Conservation (phyloP, 2,113 vertebrate genomes). For the Pelecanoides urinatrix region DNA sequence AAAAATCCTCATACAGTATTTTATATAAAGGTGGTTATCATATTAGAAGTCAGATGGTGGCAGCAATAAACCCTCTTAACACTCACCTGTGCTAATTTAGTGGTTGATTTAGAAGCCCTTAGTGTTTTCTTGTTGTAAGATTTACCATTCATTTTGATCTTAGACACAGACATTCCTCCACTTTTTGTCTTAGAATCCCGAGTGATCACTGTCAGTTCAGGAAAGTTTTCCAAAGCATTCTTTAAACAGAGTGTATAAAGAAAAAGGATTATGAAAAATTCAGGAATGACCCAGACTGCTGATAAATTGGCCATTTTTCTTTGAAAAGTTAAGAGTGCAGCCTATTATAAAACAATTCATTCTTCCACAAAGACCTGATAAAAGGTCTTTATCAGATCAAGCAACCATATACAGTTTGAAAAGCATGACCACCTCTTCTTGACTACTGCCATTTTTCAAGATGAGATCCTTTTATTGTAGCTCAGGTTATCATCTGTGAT, state of each 20-base stretch:
- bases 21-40: background rate
- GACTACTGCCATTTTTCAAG: background rate
- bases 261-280: background rate
- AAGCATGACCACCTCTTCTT: background rate
- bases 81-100: conserved; percentile 89
- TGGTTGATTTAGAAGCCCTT: conserved; percentile 87
- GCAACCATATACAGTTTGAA: background rate
- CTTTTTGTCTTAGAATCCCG: conserved; percentile 86
- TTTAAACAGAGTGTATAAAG: conserved; percentile 65
- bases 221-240: conserved; percentile 94
- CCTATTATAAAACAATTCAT: background rate
- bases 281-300: background rate
- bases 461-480: background rate
- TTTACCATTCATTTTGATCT: conserved; percentile 94
- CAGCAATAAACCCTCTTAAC: background rate
- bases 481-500: background rate
- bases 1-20: background rate
- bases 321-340: background rate
- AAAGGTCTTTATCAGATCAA: background rate
- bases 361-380: background rate
- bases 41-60: background rate
- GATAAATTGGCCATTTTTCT: background rate
- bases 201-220: conserved; percentile 91
- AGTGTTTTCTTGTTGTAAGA: conserved; percentile 95
- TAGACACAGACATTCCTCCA: conserved; percentile 83